Evolutionary conservation across 2,888 invertebrate genomes (phyloP), one percentile per base, ranked within the genome.

Genomic region (Agrochola lota): DNA sequence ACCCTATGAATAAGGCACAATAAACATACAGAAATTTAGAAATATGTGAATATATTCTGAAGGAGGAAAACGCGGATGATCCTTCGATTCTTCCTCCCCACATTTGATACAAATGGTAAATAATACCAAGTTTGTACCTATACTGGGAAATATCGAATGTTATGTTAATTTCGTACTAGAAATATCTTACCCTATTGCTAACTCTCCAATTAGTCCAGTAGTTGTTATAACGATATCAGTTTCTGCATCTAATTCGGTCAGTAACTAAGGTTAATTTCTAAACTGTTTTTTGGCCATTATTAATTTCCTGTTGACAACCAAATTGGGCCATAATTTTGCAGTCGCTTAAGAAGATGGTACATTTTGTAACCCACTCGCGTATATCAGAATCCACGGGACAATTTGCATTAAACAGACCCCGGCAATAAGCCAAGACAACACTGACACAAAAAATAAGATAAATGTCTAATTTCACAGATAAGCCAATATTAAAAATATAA

Each of bases 21-120:
- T 73, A 85, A 75, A 72, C 35, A 70, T 72, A 67, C 57, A 70
- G 82, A 76, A 79, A 52, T 86, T 83, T 72, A 71, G 71, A 79
- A 86, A 86, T 78, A 84, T 84, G 55, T 66, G 66, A 71, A 69
- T 62, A 59, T 86, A 72, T 85, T 84, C 55, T 40, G 79, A 40
- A 71, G 69, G 40, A 79, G 79, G 84, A 77, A 86, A 85, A 84
- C 59, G 62, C 20, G 83, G 30, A 71, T 71, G 43, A 81, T 81
- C 57, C 66, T 62, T 85, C 82, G 72, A 81, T 76, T 81, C 60
- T 57, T 71, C 57, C 57, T 26, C 49, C 35, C 23, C 46, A 60
- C 60, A 68, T 71, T 5, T 55, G 71, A 75, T 59, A 85, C 62
- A 70, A 71, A 85, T 83, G 55, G 71, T 68, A 74, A 83, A 81